phyloP scores from a whole-genome alignment of 2,113 vertebrate genomes.

The Rostratula benghalensis region DNA sequence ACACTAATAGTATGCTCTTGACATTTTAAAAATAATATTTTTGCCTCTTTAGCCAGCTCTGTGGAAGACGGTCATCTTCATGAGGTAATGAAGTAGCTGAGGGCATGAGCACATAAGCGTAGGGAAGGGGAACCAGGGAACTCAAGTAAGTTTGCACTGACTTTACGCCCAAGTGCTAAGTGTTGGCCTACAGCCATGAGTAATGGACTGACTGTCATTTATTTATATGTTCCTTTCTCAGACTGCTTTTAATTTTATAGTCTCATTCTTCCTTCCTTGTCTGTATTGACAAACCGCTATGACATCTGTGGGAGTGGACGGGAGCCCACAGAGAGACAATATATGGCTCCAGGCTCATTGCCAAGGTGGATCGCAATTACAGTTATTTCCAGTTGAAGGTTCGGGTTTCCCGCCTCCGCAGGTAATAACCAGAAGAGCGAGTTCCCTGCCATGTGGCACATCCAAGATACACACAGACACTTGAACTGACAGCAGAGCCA shows the following conservation, averaged over 20 bases:
- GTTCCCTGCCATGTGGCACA: neutral
- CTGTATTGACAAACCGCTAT: constrained; percentile 1
- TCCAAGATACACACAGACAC: neutral
- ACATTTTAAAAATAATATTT: neutral
- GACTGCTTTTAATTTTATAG: neutral
- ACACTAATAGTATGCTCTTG: neutral
- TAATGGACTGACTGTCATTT: neutral
- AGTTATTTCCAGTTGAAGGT: neutral
- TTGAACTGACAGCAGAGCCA: neutral
- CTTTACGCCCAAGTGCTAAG: neutral
- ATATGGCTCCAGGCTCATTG: neutral
- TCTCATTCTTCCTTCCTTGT: constrained; percentile 5
- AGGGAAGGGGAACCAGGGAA: neutral
- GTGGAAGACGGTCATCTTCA: neutral
- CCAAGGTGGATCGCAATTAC: neutral
- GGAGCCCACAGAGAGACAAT: neutral
- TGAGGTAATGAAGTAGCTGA: neutral
- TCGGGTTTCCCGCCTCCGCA: constrained; percentile 2
- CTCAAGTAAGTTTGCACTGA: neutral
- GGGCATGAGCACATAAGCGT: neutral
- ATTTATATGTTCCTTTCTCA: neutral
- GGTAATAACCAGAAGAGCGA: neutral
- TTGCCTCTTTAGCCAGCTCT: neutral
- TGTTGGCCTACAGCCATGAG: neutral
- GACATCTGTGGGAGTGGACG: constrained; percentile 20